These are phyloP conservation scores for Cheilosia vulpina DNA, from an alignment of 2,888 invertebrate species.

Conservation along the genomic window DNA sequence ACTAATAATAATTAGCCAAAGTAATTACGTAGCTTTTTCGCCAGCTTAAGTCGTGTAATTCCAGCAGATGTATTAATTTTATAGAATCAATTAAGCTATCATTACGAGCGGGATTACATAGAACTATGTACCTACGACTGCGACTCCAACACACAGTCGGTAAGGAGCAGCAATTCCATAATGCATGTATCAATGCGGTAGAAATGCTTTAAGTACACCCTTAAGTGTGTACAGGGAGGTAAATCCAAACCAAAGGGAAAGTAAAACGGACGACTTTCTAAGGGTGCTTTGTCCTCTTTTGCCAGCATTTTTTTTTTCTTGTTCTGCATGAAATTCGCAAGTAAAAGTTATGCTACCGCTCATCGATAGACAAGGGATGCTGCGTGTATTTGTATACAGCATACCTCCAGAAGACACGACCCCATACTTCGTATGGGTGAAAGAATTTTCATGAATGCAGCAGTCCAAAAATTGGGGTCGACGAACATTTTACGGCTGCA, in stretches of 20 bases:
- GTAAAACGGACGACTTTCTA: conserved; percentile 33
- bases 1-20: conserved; percentile 43
- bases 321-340: conserved; percentile 47
- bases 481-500: conserved; percentile 7
- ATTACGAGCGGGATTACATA: conserved; percentile 32
- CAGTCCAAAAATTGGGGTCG: conserved; percentile 17
- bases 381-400: background rate
- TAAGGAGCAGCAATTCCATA: background rate
- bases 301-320: background rate
- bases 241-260: conserved; percentile 43
- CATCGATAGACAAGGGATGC: conserved; percentile 40
- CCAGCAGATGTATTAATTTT: conserved; percentile 1
- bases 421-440: background rate
- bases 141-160: background rate
- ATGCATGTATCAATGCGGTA: conserved; percentile 37
- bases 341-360: conserved; percentile 69
- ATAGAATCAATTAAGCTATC: conserved; percentile 59
- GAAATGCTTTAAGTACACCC: conserved; percentile 53
- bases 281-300: background rate
- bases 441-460: conserved; percentile 1
- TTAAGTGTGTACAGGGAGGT: conserved; percentile 16
- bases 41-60: conserved; percentile 31
- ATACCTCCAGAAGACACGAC: background rate
- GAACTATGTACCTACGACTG: background rate
- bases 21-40: conserved; percentile 30